Conservation (phyloP, 2,888 invertebrate genomes). For the Phragmatobia fuliginosa region DNA sequence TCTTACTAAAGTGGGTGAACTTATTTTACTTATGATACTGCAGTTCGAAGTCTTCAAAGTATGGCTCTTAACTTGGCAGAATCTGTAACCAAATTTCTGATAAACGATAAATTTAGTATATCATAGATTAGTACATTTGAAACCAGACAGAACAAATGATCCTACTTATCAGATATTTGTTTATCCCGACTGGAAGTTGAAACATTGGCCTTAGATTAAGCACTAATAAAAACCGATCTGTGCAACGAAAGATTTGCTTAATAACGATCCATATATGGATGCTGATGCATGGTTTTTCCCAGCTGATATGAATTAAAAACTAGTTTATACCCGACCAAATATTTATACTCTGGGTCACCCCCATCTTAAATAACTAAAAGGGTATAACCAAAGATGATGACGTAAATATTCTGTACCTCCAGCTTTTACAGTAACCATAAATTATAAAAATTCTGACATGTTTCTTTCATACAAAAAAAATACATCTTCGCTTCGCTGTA, state of each 20-base stretch:
- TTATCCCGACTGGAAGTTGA: no score
- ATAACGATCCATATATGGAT: no score
- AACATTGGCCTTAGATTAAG: no score
- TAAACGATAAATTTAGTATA: no score
- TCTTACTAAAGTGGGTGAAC: neutral
- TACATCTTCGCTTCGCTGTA: neutral
- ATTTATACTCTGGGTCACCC: neutral
- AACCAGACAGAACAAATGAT: no score
- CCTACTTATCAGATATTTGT: no score
- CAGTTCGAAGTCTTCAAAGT: neutral
- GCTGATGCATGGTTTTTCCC: no score
- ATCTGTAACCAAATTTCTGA: neutral
- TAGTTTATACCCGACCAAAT: neutral
- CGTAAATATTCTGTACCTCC: neutral
- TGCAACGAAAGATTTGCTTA: no score
- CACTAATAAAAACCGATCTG: no score
- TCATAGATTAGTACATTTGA: no score
- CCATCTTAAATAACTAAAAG: neutral
- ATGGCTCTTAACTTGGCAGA: neutral
- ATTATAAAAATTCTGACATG: neutral
- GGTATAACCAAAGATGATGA: neutral
- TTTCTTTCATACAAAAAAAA: neutral
- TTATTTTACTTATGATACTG: neutral
- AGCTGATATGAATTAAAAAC: no score
- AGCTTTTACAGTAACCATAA: neutral